Evolutionary conservation across 1,140 invertebrate genomes (phyloP).

Genomic region (Hydropsyche tenuis): DNA sequence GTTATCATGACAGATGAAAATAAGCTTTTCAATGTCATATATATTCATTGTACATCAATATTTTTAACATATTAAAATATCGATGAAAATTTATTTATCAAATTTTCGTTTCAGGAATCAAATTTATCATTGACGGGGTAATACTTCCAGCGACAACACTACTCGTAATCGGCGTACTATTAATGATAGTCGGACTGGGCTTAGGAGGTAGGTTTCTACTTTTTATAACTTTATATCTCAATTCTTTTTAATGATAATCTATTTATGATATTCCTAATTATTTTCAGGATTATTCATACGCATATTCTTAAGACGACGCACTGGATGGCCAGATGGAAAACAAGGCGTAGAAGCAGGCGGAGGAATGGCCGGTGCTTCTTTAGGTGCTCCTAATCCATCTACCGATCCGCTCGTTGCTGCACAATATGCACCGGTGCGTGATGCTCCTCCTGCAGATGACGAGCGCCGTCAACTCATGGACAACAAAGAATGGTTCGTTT

Average conservation of each 20-base stretch:
- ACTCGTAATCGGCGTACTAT: constrained; percentile 44
- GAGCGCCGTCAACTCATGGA: constrained; percentile 75
- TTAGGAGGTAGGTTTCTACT: constrained; percentile 40
- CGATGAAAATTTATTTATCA: background rate
- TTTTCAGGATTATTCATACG: constrained; percentile 36
- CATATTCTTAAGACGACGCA: constrained; percentile 34
- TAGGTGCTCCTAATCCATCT: constrained; percentile 67
- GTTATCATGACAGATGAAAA: too few species aligned
- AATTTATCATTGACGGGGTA: constrained; percentile 42
- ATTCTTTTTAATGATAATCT: background rate
- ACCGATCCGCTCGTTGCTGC: constrained; percentile 73
- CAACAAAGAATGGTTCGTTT: constrained; percentile 67
- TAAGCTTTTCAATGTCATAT: too few species aligned
- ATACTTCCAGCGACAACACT: constrained; percentile 21
- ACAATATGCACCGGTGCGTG: constrained; percentile 72
- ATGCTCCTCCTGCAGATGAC: constrained; percentile 70
- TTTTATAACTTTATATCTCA: background rate
- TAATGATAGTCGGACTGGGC: constrained; percentile 37
- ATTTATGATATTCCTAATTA: background rate
- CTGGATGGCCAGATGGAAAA: constrained; percentile 39
- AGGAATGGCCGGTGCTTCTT: constrained; percentile 53
- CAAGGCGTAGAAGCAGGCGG: constrained; percentile 55
- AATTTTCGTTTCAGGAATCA: constrained; percentile 35
- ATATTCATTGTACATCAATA: background rate
- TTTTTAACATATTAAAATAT: background rate